These are phyloP conservation scores for Willowsia nigromaculata DNA, from an alignment of 2,888 invertebrate species.

Conservation along the genomic window DNA sequence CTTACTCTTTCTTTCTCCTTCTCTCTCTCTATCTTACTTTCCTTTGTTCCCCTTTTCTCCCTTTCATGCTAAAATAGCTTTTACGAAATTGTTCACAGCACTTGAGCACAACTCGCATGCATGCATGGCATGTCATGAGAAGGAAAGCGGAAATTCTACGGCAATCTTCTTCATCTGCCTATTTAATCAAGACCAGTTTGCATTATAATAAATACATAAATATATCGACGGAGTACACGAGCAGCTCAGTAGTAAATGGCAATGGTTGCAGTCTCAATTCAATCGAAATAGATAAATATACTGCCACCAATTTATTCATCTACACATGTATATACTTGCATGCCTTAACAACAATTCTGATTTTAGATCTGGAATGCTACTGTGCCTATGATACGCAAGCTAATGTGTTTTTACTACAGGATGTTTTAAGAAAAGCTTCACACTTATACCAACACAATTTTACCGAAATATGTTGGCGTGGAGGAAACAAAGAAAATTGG, in stretches of 20 bases:
- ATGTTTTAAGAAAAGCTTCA: slow-evolving; percentile 45
- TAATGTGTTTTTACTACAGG: slow-evolving; percentile 39
- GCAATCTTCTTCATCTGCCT: slow-evolving; percentile 65
- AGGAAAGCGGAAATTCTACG: slow-evolving; percentile 45
- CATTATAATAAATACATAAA: slow-evolving; percentile 62
- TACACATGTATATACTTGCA: not conserved
- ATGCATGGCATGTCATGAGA: slow-evolving; percentile 43
- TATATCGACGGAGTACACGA: not conserved
- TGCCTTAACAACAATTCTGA: not conserved
- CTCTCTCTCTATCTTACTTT: not conserved
- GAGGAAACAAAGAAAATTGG: slow-evolving; percentile 40
- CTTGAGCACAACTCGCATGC: slow-evolving; percentile 26
- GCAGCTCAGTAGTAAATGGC: not conserved
- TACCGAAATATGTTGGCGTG: not conserved
- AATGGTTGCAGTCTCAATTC: not conserved
- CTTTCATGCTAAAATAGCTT: slow-evolving; percentile 38
- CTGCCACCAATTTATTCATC: not conserved
- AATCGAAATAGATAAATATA: slow-evolving; percentile 34
- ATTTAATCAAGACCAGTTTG: slow-evolving; percentile 67
- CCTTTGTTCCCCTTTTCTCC: slow-evolving; percentile 13
- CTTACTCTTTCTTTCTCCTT: slow-evolving; percentile 10
- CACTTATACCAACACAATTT: slow-evolving; percentile 25
- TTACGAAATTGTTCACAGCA: slow-evolving; percentile 54
- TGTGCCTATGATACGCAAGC: not conserved
- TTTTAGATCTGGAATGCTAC: not conserved